Base-by-base conservation (phyloP, 2,888 invertebrate genomes). In the Drosophila parthenogenetica region DNA sequence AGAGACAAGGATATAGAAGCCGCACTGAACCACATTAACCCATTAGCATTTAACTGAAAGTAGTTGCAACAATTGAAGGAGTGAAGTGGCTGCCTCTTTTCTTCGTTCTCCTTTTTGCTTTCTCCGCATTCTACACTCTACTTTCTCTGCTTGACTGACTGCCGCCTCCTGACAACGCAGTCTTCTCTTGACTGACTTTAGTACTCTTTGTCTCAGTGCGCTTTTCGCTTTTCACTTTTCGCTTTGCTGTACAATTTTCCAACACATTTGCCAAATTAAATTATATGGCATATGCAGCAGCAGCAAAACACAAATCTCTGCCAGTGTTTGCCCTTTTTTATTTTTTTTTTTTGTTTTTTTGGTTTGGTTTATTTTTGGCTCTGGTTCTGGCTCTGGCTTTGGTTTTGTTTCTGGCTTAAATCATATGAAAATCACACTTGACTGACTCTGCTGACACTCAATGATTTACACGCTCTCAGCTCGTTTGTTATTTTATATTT, bases 181-280 rank as follows among this genome's bases (percentile, higher is more conserved):
- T 5, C 14, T 29, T 40, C 74, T 49, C 60, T 57, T 53, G 39
- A n/a, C 61, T 50, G 49, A 50, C 62, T 69, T n/a, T 13, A 29
- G 43, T 32, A 43, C 35, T 19, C 60, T 51, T 55, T 69, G 63
- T 62, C 66, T 74, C 58, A 69, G 68, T 61, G 58, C 71, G 29
- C 29, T 29, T 29, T 37, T 57, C 43, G 59, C 53, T 49, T 59
- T 54, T 64, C 68, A 65, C 71, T 73, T 71, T 74, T 73, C 69
- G 69, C 79, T 77, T 76, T 67, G 73, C 74, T 83, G 68, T 73
- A 75, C 81, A 84, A 89, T 89, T 85, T 85, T 89, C 84, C 85
- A 87, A 81, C 84, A 89, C 85, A 85, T 89, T 85, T 89, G 79
- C 77, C 78, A 87, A 84, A 89, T 89, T 83, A 87, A 85, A 85